Percentiles rank a stretch among this genome's conserved stretches.
phyloP scores from a whole-genome alignment of 2,113 vertebrate species.

The Marmota monax region DNA sequence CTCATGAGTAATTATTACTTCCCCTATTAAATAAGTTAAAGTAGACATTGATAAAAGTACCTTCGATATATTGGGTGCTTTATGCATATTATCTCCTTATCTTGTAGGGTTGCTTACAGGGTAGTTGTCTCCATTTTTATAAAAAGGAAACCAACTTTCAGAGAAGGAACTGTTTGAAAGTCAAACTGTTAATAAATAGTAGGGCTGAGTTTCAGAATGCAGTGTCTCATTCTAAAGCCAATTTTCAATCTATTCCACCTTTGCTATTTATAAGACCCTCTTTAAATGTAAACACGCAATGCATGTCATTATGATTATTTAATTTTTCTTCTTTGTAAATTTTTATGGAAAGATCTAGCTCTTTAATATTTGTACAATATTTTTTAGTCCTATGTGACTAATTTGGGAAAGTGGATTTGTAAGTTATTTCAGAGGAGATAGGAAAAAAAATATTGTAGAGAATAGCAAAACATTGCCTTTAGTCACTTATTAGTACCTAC shows the following conservation, averaged over 20 bases:
- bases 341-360: slow-evolving; percentile 29
- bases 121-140: slow-evolving; percentile 53
- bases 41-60: background rate
- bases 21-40: background rate
- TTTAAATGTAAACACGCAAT: slow-evolving; percentile 49
- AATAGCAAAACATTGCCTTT: background rate
- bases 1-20: slow-evolving; percentile 1
- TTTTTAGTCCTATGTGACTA: slow-evolving; percentile 36
- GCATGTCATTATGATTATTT: slow-evolving; percentile 10
- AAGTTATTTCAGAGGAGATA: slow-evolving; percentile 3
- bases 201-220: slow-evolving; percentile 42
- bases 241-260: background rate
- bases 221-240: slow-evolving; percentile 39
- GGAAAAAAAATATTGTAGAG: background rate
- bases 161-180: slow-evolving; percentile 61
- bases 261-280: background rate
- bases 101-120: background rate
- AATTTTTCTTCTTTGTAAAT: slow-evolving; percentile 47
- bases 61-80: slow-evolving; percentile 29
- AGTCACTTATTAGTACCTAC: background rate
- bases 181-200: slow-evolving; percentile 51
- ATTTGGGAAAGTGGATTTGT: slow-evolving; percentile 50
- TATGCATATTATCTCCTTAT: background rate
- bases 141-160: slow-evolving; percentile 60
- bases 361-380: slow-evolving; percentile 13